These are phyloP conservation scores for Corythaixoides concolor DNA, from an alignment of 2,113 vertebrate genomes.

Conservation along the genomic window DNA sequence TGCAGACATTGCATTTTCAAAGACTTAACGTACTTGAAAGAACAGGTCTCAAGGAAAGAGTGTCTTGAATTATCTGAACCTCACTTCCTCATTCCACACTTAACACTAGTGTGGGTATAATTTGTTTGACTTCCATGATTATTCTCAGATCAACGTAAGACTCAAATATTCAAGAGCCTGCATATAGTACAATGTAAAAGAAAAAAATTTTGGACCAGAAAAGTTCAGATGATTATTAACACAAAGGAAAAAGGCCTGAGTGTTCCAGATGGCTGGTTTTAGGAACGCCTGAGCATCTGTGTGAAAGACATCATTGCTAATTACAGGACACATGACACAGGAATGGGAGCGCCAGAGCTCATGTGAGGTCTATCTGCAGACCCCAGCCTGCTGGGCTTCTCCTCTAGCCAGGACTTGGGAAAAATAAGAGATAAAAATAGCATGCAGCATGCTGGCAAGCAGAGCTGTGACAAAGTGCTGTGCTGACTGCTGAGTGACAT, in stretches of 20 bases:
- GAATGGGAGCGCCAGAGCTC: fast-evolving
- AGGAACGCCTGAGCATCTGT: neutral
- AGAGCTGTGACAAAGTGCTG: neutral
- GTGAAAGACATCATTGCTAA: neutral
- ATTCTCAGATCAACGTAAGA: neutral
- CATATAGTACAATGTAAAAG: neutral
- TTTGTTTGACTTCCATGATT: neutral
- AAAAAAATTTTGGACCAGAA: neutral
- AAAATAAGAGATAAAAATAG: neutral
- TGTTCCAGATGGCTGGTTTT: neutral
- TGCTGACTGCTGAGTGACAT: neutral
- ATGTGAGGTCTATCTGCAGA: neutral
- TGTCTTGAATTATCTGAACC: neutral
- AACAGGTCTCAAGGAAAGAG: neutral
- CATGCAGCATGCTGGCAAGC: neutral
- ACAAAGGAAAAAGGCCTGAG: neutral
- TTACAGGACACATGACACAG: neutral
- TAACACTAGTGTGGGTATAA: neutral
- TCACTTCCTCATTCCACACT: neutral
- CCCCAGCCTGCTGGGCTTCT: neutral
- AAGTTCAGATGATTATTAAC: neutral
- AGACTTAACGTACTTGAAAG: neutral
- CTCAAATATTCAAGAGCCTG: neutral
- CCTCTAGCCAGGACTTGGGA: neutral
- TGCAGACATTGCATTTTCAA: neutral